Percentiles rank a stretch among this genome's conserved stretches.
These are phyloP conservation scores for Gobio occitaniae DNA, from an alignment of 2,797 vertebrate species.

Conservation along the genomic window DNA sequence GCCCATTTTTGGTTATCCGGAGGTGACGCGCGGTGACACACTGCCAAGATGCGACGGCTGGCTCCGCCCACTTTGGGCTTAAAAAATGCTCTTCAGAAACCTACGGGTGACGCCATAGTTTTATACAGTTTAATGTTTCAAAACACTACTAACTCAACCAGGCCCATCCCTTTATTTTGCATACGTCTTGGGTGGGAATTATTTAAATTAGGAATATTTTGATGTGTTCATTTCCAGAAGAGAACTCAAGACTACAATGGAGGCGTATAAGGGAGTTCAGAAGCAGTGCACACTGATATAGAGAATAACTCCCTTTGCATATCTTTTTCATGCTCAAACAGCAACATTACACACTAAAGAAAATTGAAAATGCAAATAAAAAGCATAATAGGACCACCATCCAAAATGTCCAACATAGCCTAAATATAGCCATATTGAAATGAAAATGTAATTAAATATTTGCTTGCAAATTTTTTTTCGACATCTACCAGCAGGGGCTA, in stretches of 20 bases:
- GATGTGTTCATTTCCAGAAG: background rate
- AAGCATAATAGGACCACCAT: background rate
- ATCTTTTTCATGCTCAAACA: background rate
- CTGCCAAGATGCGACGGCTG: too few species aligned
- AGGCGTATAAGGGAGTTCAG: background rate
- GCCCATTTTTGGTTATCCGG: too few species aligned
- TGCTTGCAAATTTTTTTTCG: background rate
- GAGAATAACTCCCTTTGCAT: background rate
- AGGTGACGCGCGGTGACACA: too few species aligned
- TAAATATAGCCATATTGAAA: background rate
- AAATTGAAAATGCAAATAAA: background rate
- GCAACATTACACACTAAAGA: background rate
- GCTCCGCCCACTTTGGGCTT: too few species aligned
- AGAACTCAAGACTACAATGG: background rate
- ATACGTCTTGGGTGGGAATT: background rate
- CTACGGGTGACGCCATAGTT: too few species aligned
- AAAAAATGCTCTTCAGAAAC: too few species aligned
- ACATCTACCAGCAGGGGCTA: conserved; percentile 1
- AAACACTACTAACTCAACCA: background rate
- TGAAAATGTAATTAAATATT: background rate
- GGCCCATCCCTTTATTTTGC: background rate
- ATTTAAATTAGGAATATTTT: background rate
- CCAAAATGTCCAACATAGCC: background rate
- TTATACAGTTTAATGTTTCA: too few species aligned
- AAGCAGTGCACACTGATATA: background rate